Conservation (phyloP, 35 echinoderm and acorn worm species). For the Strongylocentrotus purpuratus region DNA sequence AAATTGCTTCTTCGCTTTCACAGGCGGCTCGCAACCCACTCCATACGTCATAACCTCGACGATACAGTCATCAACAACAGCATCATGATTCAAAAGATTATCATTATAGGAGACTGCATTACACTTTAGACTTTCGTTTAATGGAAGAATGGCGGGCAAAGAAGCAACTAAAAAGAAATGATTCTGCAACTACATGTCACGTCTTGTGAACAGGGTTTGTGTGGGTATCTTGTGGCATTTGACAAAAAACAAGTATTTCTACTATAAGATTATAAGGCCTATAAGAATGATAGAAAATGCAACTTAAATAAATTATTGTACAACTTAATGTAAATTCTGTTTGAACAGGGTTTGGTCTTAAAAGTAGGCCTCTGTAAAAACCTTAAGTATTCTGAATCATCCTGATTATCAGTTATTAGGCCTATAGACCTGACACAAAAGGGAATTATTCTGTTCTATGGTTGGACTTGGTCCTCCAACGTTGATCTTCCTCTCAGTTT, state of each 20-base stretch:
- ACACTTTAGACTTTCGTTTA: not conserved
- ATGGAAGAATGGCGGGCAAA: not conserved
- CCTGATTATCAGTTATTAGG: no score
- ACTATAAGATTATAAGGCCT: no score
- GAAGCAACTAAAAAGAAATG: not conserved
- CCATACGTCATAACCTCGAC: not conserved
- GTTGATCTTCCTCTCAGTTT: no score
- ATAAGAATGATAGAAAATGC: no score
- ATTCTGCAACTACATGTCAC: not conserved
- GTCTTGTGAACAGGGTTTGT: no score
- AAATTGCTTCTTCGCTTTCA: constrained; percentile 39
- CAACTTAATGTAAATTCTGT: no score
- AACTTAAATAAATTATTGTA: no score
- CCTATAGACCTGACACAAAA: not conserved
- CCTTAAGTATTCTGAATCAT: no score
- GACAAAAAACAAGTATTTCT: no score
- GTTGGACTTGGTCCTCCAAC: no score
- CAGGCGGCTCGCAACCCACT: constrained; percentile 7
- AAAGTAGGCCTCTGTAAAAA: not conserved
- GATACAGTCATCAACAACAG: not conserved
- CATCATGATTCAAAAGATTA: not conserved
- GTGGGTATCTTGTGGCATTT: no score
- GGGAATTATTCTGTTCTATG: no score
- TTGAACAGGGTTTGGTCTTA: not conserved
- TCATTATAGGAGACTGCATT: not conserved